A percentile compares a stretch with the other conserved stretches of the same genome.
Evolutionary conservation across 2,113 vertebrate species (phyloP).

Genomic region (Calonectris borealis): DNA sequence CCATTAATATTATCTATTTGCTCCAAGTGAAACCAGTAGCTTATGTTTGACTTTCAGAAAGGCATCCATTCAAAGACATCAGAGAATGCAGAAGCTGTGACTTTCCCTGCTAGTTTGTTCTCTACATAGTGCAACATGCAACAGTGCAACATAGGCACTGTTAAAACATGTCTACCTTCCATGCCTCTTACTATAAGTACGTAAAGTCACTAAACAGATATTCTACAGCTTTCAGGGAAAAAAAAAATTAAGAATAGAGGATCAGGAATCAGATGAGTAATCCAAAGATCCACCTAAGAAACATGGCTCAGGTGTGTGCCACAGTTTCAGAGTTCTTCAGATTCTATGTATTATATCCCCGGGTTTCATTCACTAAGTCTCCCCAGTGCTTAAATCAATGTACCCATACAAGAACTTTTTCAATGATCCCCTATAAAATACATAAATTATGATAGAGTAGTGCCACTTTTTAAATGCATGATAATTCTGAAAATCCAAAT

Average conservation of each 20-base stretch:
- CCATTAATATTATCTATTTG: constrained; percentile 6
- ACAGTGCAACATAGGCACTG: background rate
- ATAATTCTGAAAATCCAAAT: background rate
- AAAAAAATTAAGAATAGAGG: background rate
- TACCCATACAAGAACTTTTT: background rate
- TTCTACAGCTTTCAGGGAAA: background rate
- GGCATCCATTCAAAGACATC: background rate
- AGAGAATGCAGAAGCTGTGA: background rate
- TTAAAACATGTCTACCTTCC: background rate
- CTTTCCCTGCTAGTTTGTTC: background rate
- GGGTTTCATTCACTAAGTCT: background rate
- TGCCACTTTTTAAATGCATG: fast-evolving
- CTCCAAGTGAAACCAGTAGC: background rate
- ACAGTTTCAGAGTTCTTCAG: background rate
- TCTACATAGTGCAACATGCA: background rate
- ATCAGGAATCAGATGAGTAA: background rate
- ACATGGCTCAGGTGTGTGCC: fast-evolving
- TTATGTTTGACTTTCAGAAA: background rate
- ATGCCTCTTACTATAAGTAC: background rate
- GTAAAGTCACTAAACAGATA: background rate
- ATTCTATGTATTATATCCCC: background rate
- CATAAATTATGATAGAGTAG: background rate
- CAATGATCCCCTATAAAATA: background rate
- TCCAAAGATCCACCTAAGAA: background rate
- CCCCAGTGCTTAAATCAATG: background rate